Conservation (phyloP, 2,888 invertebrate genomes). For the Shargacucullia verbasci region DNA sequence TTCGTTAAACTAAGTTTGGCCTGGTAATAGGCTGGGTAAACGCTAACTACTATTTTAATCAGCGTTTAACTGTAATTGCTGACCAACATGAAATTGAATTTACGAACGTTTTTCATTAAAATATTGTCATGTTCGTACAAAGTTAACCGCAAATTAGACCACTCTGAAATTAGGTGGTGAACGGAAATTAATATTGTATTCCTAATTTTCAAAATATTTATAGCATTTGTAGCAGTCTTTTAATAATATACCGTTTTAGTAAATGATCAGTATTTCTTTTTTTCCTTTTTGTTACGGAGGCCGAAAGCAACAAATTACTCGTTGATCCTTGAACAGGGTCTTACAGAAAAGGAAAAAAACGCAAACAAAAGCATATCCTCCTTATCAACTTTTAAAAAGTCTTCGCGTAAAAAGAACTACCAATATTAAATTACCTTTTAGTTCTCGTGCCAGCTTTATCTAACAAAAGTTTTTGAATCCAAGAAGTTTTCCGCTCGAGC, state of each 20-base stretch:
- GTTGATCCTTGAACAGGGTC: too few species aligned
- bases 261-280: too few species aligned
- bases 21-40: constrained; percentile 12
- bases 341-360: background rate
- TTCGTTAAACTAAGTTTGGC: constrained; percentile 27
- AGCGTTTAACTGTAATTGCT: constrained; percentile 32
- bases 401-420: constrained; percentile 19
- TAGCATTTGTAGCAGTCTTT: background rate
- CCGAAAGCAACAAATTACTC: too few species aligned
- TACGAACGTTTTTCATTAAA: constrained; percentile 33
- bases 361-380: background rate
- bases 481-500: constrained; percentile 70
- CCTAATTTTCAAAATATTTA: constrained; percentile 1
- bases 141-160: constrained; percentile 28
- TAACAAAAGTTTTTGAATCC: constrained; percentile 63
- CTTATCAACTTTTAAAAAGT: background rate
- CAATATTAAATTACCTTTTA: constrained; percentile 46
- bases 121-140: constrained; percentile 29
- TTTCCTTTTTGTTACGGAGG: too few species aligned
- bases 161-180: constrained; percentile 28
- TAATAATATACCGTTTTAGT: too few species aligned
- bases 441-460: constrained; percentile 45
- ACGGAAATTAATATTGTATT: constrained; percentile 8
- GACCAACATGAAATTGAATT: constrained; percentile 37
- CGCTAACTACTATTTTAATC: constrained; percentile 26